Evolutionary conservation across 2,888 invertebrate species (phyloP).

Genomic region (Rhagonycha fulva): DNA sequence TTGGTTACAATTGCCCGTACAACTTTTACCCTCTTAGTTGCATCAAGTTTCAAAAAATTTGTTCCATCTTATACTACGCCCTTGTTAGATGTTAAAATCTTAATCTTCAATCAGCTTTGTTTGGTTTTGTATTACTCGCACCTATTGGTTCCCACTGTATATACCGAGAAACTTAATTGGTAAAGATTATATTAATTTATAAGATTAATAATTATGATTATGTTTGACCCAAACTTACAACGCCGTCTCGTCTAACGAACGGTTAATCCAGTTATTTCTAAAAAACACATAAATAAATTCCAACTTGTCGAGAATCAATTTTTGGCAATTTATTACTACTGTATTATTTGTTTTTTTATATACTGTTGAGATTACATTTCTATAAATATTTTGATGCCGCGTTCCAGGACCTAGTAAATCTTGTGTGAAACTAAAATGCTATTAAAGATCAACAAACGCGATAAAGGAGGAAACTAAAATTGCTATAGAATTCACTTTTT

Average conservation of each 20-base stretch:
- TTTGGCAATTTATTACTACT: background rate
- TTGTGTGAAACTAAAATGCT: background rate
- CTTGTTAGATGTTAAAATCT: background rate
- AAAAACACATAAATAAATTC: background rate
- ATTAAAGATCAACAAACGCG: background rate
- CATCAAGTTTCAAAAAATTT: background rate
- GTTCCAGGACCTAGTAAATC: background rate
- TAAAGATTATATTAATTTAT: background rate
- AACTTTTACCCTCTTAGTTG: constrained; percentile 9
- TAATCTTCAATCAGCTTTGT: background rate
- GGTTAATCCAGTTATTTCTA: background rate
- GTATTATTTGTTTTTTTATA: background rate
- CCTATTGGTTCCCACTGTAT: background rate
- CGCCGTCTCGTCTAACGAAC: background rate
- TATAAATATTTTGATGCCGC: background rate
- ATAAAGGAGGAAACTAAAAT: background rate
- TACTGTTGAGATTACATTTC: background rate
- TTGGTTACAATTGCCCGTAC: constrained; percentile 22
- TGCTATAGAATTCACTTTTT: background rate
- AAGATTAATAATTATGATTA: background rate
- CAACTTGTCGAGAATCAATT: background rate
- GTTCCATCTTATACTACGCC: background rate
- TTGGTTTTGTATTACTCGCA: background rate
- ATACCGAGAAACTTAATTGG: background rate
- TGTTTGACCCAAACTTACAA: background rate